Conservation (phyloP, 1,140 invertebrate genomes). For the Tetragonula clypearis region DNA sequence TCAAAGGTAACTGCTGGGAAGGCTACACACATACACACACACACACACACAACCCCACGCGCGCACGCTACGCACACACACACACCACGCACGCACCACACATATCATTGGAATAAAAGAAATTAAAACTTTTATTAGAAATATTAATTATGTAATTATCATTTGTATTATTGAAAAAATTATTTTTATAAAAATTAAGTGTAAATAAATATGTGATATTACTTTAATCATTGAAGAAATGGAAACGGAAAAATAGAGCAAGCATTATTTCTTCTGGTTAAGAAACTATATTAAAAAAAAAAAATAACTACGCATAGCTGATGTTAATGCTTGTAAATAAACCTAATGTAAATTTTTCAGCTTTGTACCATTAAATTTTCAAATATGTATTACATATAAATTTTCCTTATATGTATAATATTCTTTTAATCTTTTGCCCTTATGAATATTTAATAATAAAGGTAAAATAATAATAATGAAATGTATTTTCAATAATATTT, state of each 20-base stretch:
- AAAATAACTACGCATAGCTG: background rate
- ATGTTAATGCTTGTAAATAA: background rate
- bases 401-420: background rate
- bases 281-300: background rate
- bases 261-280: background rate
- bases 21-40: background rate
- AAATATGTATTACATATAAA: background rate
- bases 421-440: background rate
- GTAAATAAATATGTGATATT: background rate
- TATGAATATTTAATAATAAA: background rate
- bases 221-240: background rate
- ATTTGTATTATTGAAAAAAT: background rate
- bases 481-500: background rate
- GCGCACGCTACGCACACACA: background rate
- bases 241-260: background rate
- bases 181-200: background rate
- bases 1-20: background rate
- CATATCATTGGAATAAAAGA: background rate
- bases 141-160: background rate
- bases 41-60: background rate
- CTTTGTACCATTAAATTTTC: background rate
- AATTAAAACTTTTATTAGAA: background rate
- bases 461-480: background rate
- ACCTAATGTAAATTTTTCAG: background rate
- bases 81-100: background rate